phyloP scores from a whole-genome alignment of 2,797 vertebrate species.

The Darevskia mixta region DNA sequence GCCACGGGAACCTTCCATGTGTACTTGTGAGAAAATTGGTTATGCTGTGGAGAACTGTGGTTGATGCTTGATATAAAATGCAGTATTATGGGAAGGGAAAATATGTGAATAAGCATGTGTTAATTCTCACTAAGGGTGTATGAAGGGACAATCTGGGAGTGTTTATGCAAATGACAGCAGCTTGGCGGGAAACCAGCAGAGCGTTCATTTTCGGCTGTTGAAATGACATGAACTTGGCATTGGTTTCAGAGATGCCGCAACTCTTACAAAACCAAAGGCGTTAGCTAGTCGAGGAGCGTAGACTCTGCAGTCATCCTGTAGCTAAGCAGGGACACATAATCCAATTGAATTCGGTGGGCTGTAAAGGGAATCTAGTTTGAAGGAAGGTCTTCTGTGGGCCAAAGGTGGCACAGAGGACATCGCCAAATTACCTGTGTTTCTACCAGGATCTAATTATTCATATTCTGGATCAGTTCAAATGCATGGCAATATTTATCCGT shows the following conservation, averaged over 20 bases:
- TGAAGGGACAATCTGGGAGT: constrained; percentile 3
- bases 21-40: not conserved
- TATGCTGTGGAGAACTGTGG: not conserved
- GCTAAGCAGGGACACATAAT: constrained; percentile 12
- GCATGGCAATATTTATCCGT: constrained; percentile 7
- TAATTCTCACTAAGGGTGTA: not conserved
- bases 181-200: constrained; percentile 1
- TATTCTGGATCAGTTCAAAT: constrained; percentile 2
- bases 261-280: not conserved
- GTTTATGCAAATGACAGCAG: not conserved
- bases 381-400: constrained; percentile 13
- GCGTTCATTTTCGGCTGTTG: not conserved
- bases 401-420: constrained; percentile 15
- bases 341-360: constrained; percentile 7
- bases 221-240: constrained; percentile 23
- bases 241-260: not conserved
- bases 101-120: not conserved
- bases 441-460: not conserved
- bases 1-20: not conserved
- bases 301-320: not conserved
- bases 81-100: constrained; percentile 12
- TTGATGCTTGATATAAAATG: not conserved
- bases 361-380: constrained; percentile 26
- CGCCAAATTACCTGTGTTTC: not conserved
- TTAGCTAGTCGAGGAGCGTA: not conserved